Base-by-base conservation (phyloP, 2,113 vertebrate genomes). In the Todiramphus saurophagus region DNA sequence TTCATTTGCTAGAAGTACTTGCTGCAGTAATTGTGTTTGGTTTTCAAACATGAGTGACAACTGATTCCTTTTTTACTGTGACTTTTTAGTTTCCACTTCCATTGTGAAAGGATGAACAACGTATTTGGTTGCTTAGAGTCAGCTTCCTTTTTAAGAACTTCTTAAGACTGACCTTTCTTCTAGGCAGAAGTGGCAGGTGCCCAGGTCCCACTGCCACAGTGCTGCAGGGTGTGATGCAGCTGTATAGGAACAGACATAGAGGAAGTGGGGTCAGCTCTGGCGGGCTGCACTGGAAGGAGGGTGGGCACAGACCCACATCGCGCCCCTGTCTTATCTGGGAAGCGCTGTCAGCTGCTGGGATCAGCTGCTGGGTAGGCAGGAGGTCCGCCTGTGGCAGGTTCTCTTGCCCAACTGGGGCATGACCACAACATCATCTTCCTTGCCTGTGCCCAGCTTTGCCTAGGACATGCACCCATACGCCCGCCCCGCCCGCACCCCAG, bases 241-340 rank as follows among this genome's bases (percentile, higher is more conserved):
- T 59, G 24, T 16, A 5, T 10, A 35, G 21, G 21, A 50, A 12
- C 48, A 50, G 48, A 5, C 20, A 48, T 48, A 11, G 21, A 48
- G 41, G 12, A 21, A 16, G 31, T 18, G n/a, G 5, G 16, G 5
- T 55, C 63, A 48, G 27, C 7, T 43, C 63, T 68, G 30, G 5
- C 0, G 0, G 39, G n/a, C 13, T 59, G 72, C 37, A 4, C 31
- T 83, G 19, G 33, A 51, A 37, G 19, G 18, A 37, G 4, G 14
- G 13, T 3, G 23, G 51, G 9, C 48, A 53, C 5, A 2, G 7
- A 28, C 0, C 1, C 9, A 46, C 13, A 11, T 12, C 11, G 2
- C 27, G 6, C 8, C 28, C 9, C 18, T 39, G 31, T 8, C n/a
- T 31, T 13, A 35, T 16, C 35, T 56, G 33, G 16, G 48, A 79